phyloP scores from a whole-genome alignment of 1,140 invertebrate genomes.

The Ostrea denselamellosa region DNA sequence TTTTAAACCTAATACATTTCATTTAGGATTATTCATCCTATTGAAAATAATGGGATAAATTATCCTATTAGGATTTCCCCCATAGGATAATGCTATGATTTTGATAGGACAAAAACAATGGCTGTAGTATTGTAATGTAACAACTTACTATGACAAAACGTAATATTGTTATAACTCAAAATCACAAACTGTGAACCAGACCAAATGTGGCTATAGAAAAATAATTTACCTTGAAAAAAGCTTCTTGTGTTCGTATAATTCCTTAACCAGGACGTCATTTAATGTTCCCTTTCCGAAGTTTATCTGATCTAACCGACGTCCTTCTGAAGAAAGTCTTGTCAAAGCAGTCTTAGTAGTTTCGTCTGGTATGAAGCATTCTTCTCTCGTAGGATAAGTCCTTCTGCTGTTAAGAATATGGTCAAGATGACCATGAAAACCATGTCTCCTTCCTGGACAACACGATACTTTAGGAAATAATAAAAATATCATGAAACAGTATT shows the following conservation, averaged over 20 bases:
- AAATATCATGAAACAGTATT: not conserved
- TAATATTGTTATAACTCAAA: too few relatives aligned
- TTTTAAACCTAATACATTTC: too few relatives aligned
- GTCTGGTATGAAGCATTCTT: not conserved
- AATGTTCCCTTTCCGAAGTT: not conserved
- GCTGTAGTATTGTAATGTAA: too few relatives aligned
- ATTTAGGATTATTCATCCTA: too few relatives aligned
- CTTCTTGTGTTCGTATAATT: not conserved
- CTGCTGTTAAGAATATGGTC: not conserved
- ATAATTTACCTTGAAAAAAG: not conserved
- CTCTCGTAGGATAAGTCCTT: not conserved
- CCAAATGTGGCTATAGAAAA: not conserved
- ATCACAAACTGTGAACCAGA: too few relatives aligned
- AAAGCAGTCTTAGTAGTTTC: not conserved
- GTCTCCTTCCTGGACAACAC: not conserved
- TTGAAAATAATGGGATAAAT: too few relatives aligned
- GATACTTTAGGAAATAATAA: not conserved
- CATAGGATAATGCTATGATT: too few relatives aligned
- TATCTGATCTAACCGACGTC: not conserved
- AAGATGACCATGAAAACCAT: not conserved
- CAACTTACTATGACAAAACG: too few relatives aligned
- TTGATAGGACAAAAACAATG: too few relatives aligned
- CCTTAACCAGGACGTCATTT: not conserved
- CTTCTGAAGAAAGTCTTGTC: not conserved
- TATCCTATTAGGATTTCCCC: too few relatives aligned